Percentiles rank a stretch among this genome's conserved stretches.
Evolutionary conservation across 2,888 invertebrate genomes (phyloP).

Genomic region (Troglohyphantes excavatus): DNA sequence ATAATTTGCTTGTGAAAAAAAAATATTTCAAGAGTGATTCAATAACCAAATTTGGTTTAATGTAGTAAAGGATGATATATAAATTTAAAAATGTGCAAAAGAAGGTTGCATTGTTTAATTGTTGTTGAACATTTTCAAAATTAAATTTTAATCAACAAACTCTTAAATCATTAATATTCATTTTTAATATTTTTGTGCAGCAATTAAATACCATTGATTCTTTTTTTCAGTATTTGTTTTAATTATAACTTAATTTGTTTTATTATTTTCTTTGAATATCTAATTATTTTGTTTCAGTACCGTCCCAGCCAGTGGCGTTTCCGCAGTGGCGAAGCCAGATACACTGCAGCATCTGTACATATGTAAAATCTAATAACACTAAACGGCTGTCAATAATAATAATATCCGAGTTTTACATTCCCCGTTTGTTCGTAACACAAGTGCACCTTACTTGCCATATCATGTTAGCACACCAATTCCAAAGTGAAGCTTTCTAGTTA

Average conservation of each 20-base stretch:
- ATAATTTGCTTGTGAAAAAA: no score
- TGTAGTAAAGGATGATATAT: no score
- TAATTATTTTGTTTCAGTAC: slow-evolving; percentile 86
- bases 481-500: slow-evolving; percentile 37
- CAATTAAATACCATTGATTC: not conserved
- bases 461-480: slow-evolving; percentile 66
- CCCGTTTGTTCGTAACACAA: slow-evolving; percentile 56
- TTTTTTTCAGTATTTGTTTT: no score
- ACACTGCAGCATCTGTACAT: slow-evolving; percentile 96
- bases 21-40: no score
- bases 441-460: slow-evolving; percentile 75
- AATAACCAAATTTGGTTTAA: no score
- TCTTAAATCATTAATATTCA: not conserved
- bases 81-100: no score
- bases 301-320: slow-evolving; percentile 97
- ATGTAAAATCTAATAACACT: slow-evolving; percentile 86
- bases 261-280: no score
- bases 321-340: slow-evolving; percentile 94
- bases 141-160: no score
- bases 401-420: slow-evolving; percentile 44
- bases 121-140: no score
- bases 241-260: no score
- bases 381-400: slow-evolving; percentile 3
- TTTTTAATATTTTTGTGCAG: not conserved
- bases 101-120: no score